Evolutionary conservation across 2,113 vertebrate genomes (phyloP).

Genomic region (Catagonus wagneri): DNA sequence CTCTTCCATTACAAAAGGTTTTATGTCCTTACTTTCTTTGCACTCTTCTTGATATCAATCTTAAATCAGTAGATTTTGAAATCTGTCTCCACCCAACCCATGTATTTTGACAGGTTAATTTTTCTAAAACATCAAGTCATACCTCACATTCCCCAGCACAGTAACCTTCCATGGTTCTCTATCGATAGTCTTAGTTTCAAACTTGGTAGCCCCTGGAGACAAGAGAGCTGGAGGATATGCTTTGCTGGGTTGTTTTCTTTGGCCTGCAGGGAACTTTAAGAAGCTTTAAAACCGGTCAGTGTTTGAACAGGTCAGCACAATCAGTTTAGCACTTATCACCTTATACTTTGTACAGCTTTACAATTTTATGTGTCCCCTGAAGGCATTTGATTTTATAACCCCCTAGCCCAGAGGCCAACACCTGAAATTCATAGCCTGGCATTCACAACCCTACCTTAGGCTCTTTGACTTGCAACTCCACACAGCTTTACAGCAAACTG

Average conservation of each 20-base stretch:
- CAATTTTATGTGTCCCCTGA: slow-evolving; percentile 42
- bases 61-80: background rate
- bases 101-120: slow-evolving; percentile 2
- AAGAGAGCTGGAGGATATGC: background rate
- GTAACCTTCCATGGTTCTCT: background rate
- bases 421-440: slow-evolving; percentile 36
- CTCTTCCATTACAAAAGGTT: background rate
- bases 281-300: background rate
- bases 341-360: slow-evolving; percentile 20
- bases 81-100: background rate
- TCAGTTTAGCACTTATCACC: slow-evolving; percentile 54
- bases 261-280: slow-evolving; percentile 41
- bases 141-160: background rate
- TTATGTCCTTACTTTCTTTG: background rate
- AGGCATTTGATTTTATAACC: slow-evolving; percentile 60
- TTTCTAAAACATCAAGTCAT: background rate
- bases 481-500: background rate
- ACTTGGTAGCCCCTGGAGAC: background rate
- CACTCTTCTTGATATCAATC: background rate
- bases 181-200: slow-evolving; percentile 14
- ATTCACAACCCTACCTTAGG: background rate
- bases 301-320: slow-evolving; percentile 40
- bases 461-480: slow-evolving; percentile 23
- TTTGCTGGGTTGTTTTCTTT: slow-evolving; percentile 29
- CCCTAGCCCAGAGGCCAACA: slow-evolving; percentile 16